Percentiles rank a stretch among this genome's conserved stretches.
phyloP scores from a whole-genome alignment of 2,888 invertebrate species.

The Metallyticus violacea region DNA sequence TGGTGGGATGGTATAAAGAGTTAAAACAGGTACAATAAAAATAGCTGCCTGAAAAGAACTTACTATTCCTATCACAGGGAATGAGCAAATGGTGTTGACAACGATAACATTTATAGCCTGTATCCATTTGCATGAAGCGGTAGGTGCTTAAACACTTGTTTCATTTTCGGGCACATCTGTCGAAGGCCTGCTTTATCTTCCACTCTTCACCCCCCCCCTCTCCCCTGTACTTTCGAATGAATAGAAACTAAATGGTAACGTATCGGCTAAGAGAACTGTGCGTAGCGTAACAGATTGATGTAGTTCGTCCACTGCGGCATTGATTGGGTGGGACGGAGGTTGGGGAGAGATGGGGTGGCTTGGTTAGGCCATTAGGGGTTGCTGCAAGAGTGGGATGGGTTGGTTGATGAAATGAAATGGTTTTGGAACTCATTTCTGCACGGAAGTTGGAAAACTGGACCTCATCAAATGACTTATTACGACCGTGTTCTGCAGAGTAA shows the following conservation, averaged over 20 bases:
- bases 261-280: background rate
- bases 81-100: background rate
- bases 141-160: background rate
- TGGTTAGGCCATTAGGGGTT: constrained; percentile 9
- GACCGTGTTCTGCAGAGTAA: constrained; percentile 1
- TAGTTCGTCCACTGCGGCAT: constrained; percentile 10
- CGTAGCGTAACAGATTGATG: constrained; percentile 14
- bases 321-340: background rate
- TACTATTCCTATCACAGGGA: no score
- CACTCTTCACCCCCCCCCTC: background rate
- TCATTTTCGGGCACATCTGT: background rate
- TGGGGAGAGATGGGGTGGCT: background rate
- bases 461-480: constrained; percentile 29
- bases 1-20: no score
- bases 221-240: background rate
- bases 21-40: no score
- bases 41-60: no score
- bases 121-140: background rate
- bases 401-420: constrained; percentile 25
- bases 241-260: constrained; percentile 7
- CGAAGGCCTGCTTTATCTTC: background rate
- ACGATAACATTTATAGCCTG: background rate
- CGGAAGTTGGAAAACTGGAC: constrained; percentile 29
- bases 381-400: background rate
- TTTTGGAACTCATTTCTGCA: constrained; percentile 28